These are phyloP conservation scores for Gisinianus flammeolus DNA, from an alignment of 2,888 invertebrate genomes.

Conservation along the genomic window DNA sequence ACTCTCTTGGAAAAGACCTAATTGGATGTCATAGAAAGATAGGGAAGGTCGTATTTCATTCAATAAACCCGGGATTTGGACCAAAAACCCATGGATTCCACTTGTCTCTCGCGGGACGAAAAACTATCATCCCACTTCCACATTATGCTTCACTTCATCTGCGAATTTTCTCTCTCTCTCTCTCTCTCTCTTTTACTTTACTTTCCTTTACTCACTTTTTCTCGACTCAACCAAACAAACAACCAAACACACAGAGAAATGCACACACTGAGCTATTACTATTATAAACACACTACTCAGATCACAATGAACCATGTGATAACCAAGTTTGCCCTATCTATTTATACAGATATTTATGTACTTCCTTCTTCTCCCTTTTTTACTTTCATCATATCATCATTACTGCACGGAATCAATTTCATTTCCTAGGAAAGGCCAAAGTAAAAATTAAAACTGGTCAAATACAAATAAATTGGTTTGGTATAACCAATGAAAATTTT, in stretches of 20 bases:
- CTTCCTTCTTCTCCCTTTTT: no score
- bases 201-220: not conserved
- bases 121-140: constrained; percentile 43
- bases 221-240: not conserved
- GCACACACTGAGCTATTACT: not conserved
- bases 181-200: not conserved
- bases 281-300: not conserved
- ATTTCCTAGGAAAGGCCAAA: no score
- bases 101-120: constrained; percentile 42
- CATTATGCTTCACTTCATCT: constrained; percentile 47
- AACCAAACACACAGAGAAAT: not conserved
- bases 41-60: constrained; percentile 52
- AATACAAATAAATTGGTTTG: no score
- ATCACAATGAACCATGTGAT: no score
- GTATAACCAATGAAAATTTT: no score
- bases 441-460: no score
- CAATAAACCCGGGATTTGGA: constrained; percentile 51
- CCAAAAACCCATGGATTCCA: constrained; percentile 46
- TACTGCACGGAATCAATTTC: no score
- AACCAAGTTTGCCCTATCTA: no score
- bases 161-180: constrained; percentile 19
- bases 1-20: constrained; percentile 44
- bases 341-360: no score
- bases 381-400: no score
- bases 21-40: constrained; percentile 47